Conservation (phyloP, 2,797 vertebrate species). For the Micromesistius poutassou region DNA sequence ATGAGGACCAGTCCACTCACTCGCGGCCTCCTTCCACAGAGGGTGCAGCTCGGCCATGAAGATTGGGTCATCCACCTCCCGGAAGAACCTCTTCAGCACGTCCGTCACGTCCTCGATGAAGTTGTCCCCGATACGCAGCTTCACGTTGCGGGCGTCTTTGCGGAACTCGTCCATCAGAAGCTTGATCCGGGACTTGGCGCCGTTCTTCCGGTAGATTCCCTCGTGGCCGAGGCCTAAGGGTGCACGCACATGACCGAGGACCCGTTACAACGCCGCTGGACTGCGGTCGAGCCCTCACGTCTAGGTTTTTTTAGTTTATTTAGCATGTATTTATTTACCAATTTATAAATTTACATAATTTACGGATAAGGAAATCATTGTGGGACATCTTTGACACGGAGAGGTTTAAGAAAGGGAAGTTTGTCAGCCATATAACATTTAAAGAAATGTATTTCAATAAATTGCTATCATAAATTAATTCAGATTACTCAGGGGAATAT, state of each 20-base stretch:
- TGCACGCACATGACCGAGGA: background rate
- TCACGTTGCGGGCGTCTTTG: conserved; percentile 89
- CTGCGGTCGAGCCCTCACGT: background rate
- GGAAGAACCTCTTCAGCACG: conserved; percentile 94
- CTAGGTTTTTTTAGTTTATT: too few relatives aligned
- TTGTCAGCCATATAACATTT: too few relatives aligned
- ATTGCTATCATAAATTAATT: too few relatives aligned
- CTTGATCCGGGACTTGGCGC: conserved; percentile 90
- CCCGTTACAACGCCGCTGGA: background rate
- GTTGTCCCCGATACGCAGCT: conserved; percentile 90
- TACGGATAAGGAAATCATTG: too few relatives aligned
- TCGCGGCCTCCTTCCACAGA: conserved; percentile 89
- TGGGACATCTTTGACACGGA: too few relatives aligned
- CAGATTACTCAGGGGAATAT: too few relatives aligned
- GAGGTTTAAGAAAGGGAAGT: too few relatives aligned
- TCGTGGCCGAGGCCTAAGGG: conserved; percentile 85
- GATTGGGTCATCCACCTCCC: conserved; percentile 89
- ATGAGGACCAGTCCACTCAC: conserved; percentile 39
- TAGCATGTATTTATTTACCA: too few relatives aligned
- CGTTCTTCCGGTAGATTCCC: conserved; percentile 95
- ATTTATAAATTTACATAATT: too few relatives aligned
- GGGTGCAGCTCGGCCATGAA: conserved; percentile 88
- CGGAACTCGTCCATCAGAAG: conserved; percentile 94
- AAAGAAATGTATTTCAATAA: too few relatives aligned
- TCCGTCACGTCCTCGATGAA: conserved; percentile 97